Conservation (phyloP, 2,888 invertebrate genomes). For the Latrodectus elegans region DNA sequence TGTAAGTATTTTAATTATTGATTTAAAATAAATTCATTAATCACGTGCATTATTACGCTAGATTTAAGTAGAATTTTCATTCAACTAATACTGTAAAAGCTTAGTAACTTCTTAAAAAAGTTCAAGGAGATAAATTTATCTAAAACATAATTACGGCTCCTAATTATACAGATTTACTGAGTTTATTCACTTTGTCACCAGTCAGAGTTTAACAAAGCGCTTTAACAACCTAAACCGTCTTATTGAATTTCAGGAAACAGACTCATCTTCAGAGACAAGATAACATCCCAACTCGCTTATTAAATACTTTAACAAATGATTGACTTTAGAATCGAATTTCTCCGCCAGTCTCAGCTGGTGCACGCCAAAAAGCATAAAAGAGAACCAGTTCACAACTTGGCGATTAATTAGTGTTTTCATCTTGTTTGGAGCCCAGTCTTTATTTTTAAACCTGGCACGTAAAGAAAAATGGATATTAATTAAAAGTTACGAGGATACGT, state of each 20-base stretch:
- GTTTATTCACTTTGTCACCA: too few species aligned
- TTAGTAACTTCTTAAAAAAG: too few species aligned
- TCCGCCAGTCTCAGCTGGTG: background rate
- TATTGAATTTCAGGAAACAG: background rate
- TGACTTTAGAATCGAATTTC: conserved; percentile 14
- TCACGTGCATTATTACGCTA: too few species aligned
- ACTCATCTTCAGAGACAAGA: background rate
- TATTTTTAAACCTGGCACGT: conserved; percentile 49
- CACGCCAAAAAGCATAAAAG: conserved; percentile 7
- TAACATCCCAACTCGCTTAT: conserved; percentile 24
- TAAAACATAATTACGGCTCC: too few species aligned
- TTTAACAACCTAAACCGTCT: background rate
- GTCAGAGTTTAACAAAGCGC: background rate
- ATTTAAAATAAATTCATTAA: too few species aligned
- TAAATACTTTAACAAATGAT: conserved; percentile 39
- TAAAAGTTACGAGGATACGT: conserved; percentile 37
- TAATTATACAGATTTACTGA: too few species aligned
- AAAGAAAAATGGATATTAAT: conserved; percentile 60
- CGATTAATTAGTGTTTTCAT: conserved; percentile 51
- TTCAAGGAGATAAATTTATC: too few species aligned
- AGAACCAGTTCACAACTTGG: background rate
- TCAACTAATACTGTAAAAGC: too few species aligned
- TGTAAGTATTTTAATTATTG: too few species aligned
- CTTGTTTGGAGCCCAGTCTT: conserved; percentile 7
- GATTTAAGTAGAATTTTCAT: too few species aligned